A percentile compares a stretch with the other conserved stretches of the same genome.
phyloP scores from a whole-genome alignment of 2,797 vertebrate genomes.

The Danio aesculapii region DNA sequence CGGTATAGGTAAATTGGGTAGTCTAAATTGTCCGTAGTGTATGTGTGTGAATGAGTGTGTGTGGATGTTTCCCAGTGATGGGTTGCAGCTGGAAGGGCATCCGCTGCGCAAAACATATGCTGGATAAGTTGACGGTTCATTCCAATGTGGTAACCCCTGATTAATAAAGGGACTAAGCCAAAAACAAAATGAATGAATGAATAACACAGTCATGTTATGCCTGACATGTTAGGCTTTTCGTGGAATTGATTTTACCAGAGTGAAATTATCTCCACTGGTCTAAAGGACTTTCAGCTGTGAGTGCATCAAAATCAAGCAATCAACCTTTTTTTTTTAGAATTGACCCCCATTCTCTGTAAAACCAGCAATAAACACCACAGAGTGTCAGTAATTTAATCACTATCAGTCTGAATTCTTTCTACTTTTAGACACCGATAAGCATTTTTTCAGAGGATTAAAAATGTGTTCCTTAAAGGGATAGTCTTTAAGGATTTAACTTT shows the following conservation, averaged over 20 bases:
- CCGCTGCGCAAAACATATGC: no score
- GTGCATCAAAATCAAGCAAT: neutral
- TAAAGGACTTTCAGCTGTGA: neutral
- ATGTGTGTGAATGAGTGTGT: no score
- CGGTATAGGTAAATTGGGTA: no score
- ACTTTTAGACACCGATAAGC: neutral
- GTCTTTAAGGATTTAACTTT: neutral
- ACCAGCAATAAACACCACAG: neutral
- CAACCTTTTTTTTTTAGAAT: neutral
- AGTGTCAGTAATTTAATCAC: neutral
- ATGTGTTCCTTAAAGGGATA: neutral
- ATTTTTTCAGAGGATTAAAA: neutral
- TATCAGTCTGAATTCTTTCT: neutral
- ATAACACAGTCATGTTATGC: neutral
- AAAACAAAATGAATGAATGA: no score
- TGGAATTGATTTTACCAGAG: neutral
- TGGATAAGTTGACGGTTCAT: no score
- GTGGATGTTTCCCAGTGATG: no score
- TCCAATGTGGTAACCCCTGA: no score
- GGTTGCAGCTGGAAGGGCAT: no score
- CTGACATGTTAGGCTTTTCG: neutral
- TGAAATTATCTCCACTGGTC: neutral
- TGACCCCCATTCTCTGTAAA: neutral
- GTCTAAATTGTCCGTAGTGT: no score
- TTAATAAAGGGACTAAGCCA: no score